These are phyloP conservation scores for Microctenopoma lineatum DNA, from an alignment of 2,797 vertebrate species.

Conservation along the genomic window DNA sequence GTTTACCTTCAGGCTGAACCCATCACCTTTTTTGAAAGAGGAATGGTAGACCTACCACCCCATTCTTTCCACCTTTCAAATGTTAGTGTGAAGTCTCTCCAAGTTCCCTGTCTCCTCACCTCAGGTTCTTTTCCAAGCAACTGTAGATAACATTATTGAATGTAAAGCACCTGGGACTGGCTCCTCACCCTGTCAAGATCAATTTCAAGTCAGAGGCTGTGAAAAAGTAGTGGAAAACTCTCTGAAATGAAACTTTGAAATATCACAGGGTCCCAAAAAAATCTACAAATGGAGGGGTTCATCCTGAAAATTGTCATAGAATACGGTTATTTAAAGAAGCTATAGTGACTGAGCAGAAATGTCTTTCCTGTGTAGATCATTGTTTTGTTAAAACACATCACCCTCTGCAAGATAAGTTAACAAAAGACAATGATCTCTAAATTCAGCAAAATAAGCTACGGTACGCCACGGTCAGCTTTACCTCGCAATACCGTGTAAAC, in stretches of 20 bases:
- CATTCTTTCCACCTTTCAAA: conserved; percentile 36
- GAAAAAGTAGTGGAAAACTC: conserved; percentile 33
- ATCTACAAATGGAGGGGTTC: conserved; percentile 13
- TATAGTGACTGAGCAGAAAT: not conserved
- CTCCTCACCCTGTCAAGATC: conserved; percentile 46
- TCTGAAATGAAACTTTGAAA: conserved; percentile 46
- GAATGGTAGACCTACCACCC: conserved; percentile 21
- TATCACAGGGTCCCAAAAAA: conserved; percentile 10
- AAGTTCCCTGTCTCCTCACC: conserved; percentile 43
- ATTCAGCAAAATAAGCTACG: conserved; percentile 4
- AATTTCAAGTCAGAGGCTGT: conserved; percentile 48
- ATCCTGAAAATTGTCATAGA: conserved; percentile 16
- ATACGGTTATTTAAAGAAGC: not conserved
- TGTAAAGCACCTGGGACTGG: conserved; percentile 46
- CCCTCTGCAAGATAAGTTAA: not conserved
- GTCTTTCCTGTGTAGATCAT: not conserved
- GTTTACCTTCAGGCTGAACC: conserved; percentile 35
- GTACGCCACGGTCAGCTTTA: not conserved
- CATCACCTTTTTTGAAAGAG: conserved; percentile 28
- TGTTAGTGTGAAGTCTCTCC: conserved; percentile 39
- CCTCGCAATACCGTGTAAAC: not conserved
- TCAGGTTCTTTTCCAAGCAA: conserved; percentile 42
- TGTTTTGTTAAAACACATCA: not conserved
- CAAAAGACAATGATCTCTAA: conserved; percentile 1
- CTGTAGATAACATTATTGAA: conserved; percentile 60